Conservation (phyloP, 2,113 vertebrate genomes). For the Hucho hucho region DNA sequence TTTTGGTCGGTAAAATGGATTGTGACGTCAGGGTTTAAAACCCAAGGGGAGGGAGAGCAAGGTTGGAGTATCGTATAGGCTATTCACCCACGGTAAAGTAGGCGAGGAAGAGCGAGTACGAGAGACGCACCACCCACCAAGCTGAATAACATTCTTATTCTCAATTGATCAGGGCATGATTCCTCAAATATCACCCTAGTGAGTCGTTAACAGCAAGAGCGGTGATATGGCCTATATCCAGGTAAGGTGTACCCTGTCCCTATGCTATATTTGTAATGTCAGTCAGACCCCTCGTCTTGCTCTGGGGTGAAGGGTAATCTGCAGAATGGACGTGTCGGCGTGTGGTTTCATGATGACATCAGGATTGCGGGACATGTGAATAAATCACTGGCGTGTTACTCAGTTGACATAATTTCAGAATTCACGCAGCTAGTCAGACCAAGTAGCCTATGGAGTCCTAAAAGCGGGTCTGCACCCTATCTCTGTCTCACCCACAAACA, state of each 20-base stretch:
- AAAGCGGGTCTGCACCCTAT: too few relatives aligned
- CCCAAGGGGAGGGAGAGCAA: conserved; percentile 9
- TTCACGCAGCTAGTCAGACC: too few relatives aligned
- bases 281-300: too few relatives aligned
- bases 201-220: conserved; percentile 20
- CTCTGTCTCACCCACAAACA: conserved; percentile 31
- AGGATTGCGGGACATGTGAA: too few relatives aligned
- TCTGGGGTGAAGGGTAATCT: too few relatives aligned
- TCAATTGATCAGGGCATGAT: conserved; percentile 30
- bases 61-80: conserved; percentile 19
- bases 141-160: not conserved
- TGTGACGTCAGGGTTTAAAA: conserved; percentile 72
- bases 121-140: not conserved
- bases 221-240: conserved; percentile 69
- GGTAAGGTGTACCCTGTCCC: conserved; percentile 52
- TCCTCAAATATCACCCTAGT: conserved; percentile 12
- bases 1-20: conserved; percentile 66
- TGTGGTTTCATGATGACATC: too few relatives aligned
- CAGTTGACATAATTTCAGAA: too few relatives aligned
- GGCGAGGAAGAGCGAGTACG: conserved; percentile 10
- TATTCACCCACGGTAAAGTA: conserved; percentile 11
- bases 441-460: too few relatives aligned
- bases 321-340: too few relatives aligned
- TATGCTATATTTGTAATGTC: too few relatives aligned
- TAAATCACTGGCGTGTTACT: too few relatives aligned